A percentile compares a stretch with the other conserved stretches of the same genome.
Evolutionary conservation across 2,888 invertebrate species (phyloP).

Genomic region (Drosophila infuscata): DNA sequence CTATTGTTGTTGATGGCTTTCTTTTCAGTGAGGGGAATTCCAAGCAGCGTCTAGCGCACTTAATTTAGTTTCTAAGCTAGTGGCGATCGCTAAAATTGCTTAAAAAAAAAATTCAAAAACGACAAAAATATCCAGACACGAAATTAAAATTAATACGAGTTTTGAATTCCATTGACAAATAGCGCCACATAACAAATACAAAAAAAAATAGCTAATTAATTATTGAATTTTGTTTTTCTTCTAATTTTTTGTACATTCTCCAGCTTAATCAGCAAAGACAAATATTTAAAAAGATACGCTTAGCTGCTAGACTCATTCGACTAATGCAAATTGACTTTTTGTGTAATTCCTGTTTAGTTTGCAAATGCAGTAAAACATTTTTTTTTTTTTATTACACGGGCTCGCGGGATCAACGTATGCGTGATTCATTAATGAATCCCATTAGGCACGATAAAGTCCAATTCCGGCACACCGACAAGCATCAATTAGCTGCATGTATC

Average conservation of each 20-base stretch:
- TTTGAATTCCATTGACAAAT: constrained; percentile 60
- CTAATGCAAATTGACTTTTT: constrained; percentile 11
- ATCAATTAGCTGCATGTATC: constrained; percentile 6
- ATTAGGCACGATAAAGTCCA: constrained; percentile 18
- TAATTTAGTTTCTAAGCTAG: constrained; percentile 30
- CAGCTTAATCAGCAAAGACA: constrained; percentile 2
- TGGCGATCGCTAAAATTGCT: constrained; percentile 28
- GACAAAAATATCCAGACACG: constrained; percentile 17
- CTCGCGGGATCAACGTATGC: constrained; percentile 12
- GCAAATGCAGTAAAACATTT: background rate
- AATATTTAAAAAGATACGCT: constrained; percentile 8
- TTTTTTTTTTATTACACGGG: background rate
- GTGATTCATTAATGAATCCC: constrained; percentile 35
- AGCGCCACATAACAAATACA: constrained; percentile 40
- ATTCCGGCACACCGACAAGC: background rate
- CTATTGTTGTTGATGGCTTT: constrained; percentile 59
- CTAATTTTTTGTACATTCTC: constrained; percentile 9
- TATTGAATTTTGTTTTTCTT: background rate
- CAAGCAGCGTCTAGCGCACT: constrained; percentile 57
- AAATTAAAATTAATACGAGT: constrained; percentile 63
- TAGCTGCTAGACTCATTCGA: background rate
- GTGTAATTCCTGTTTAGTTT: background rate
- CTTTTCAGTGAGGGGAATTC: constrained; percentile 68
- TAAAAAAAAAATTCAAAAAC: constrained; percentile 5
- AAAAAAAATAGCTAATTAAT: constrained; percentile 12